Evolutionary conservation across 2,888 invertebrate species (phyloP).

Genomic region (Pollenia amentaria): DNA sequence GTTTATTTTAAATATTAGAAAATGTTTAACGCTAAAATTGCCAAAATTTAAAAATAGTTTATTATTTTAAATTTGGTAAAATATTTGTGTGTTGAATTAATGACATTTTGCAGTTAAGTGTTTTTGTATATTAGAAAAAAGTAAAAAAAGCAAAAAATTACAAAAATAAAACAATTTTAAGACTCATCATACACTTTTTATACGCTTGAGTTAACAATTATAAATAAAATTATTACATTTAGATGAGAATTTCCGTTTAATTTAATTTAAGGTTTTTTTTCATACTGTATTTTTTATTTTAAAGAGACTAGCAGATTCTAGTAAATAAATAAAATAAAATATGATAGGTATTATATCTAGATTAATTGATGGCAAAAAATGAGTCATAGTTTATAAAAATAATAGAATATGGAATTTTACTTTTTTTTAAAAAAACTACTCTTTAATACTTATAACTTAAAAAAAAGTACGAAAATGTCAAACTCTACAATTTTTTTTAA

Average conservation of each 20-base stretch:
- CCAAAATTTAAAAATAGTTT: slow-evolving; percentile 4
- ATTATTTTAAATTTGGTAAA: slow-evolving; percentile 29
- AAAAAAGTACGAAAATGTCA: too few species aligned
- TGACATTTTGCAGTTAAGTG: slow-evolving; percentile 28
- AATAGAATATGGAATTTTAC: too few species aligned
- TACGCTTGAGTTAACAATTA: slow-evolving; percentile 71
- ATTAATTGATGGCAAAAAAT: slow-evolving; percentile 14
- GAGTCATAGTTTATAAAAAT: background rate
- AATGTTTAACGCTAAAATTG: background rate
- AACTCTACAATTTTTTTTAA: background rate
- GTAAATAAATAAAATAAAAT: slow-evolving; percentile 31
- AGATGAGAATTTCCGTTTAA: slow-evolving; percentile 70
- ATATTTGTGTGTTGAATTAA: background rate
- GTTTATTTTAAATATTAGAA: background rate
- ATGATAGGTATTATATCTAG: background rate
- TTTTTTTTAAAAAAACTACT: too few species aligned
- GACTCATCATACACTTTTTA: slow-evolving; percentile 44
- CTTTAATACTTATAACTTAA: too few species aligned
- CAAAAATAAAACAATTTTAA: slow-evolving; percentile 28
- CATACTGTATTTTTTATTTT: background rate
- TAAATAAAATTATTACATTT: slow-evolving; percentile 56
- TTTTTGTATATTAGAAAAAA: slow-evolving; percentile 4
- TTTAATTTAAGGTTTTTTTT: slow-evolving; percentile 34
- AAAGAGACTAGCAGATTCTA: background rate
- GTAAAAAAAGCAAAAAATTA: background rate